Evolutionary conservation across 1,140 invertebrate species (phyloP).

Genomic region (Drosophila pandora): DNA sequence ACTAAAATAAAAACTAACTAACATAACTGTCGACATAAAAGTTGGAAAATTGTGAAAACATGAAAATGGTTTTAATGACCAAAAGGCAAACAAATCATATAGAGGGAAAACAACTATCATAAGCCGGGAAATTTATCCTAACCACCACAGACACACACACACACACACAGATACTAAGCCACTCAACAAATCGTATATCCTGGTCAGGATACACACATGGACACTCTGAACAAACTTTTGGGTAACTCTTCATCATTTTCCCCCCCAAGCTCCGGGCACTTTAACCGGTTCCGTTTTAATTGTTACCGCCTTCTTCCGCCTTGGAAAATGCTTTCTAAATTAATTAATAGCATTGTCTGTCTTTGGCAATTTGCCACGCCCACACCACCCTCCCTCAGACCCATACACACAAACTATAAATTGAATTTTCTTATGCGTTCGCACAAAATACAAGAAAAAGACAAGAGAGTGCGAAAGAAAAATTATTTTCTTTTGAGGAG

Average conservation of each 20-base stretch:
- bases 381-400: background rate
- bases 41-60: constrained; percentile 45
- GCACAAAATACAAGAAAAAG: constrained; percentile 36
- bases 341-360: constrained; percentile 78
- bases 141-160: background rate
- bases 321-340: constrained; percentile 57
- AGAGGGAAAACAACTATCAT: constrained; percentile 28
- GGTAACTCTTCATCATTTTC: constrained; percentile 2
- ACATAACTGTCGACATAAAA: constrained; percentile 50
- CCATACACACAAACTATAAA: constrained; percentile 67
- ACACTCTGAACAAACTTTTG: constrained; percentile 27
- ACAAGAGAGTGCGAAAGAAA: constrained; percentile 41
- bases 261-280: background rate
- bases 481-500: constrained; percentile 53
- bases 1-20: constrained; percentile 26
- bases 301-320: constrained; percentile 44
- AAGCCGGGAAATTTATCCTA: constrained; percentile 18
- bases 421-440: constrained; percentile 75
- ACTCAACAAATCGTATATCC: background rate
- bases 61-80: constrained; percentile 62
- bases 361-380: constrained; percentile 67
- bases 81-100: constrained; percentile 52
- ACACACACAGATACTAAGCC: background rate
- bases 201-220: constrained; percentile 19
- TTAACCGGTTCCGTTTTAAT: constrained; percentile 51